Conservation (phyloP, 1,140 invertebrate species). For the Trypoxylus dichotomus region DNA sequence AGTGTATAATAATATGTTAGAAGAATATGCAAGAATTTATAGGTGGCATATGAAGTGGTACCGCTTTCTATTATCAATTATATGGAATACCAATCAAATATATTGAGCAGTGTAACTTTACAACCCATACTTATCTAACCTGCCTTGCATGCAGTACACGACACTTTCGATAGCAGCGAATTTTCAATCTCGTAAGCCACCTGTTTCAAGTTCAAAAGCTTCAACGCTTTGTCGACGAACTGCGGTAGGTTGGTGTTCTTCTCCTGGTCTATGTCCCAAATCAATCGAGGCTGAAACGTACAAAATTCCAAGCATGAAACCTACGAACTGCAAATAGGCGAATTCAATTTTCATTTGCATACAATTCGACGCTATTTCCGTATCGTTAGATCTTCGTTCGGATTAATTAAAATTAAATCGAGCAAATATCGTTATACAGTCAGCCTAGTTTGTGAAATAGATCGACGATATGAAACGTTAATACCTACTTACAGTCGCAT, state of each 20-base stretch:
- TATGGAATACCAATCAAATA: neutral
- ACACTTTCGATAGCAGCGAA: constrained; percentile 87
- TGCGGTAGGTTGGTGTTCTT: constrained; percentile 69
- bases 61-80: no score
- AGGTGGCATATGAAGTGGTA: no score
- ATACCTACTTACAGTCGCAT: constrained; percentile 51
- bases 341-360: no score
- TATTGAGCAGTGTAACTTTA: neutral
- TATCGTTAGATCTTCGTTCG: neutral
- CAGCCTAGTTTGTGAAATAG: neutral
- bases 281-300: constrained; percentile 55
- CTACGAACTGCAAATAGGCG: no score
- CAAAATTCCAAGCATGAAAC: neutral
- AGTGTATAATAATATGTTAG: no score
- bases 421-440: neutral
- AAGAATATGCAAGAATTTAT: no score
- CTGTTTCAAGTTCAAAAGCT: constrained; percentile 79
- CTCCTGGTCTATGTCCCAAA: constrained; percentile 71
- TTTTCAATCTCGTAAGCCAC: constrained; percentile 86
- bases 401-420: neutral
- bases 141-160: constrained; percentile 88
- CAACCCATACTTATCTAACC: constrained; percentile 53
- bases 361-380: no score
- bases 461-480: neutral
- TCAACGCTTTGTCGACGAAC: constrained; percentile 80